Evolutionary conservation across 2,113 vertebrate species (phyloP), one percentile per base, ranked within the genome.

Genomic region (Pelodiscus sinensis): DNA sequence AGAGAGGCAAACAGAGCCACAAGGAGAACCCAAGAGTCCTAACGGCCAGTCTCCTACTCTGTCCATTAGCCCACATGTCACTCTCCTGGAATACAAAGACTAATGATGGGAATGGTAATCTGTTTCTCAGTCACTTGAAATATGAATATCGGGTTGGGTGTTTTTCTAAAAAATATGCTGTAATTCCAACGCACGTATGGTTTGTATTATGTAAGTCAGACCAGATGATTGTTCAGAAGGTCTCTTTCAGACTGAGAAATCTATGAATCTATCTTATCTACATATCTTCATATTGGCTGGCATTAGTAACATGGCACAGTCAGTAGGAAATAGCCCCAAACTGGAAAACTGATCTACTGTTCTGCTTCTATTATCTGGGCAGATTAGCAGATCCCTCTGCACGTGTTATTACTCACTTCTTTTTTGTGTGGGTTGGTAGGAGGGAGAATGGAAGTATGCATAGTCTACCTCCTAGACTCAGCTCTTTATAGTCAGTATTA

Each of bases 211-310:
- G 38, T 83, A 75, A 38, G 27, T 93, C 55, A 44, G 62, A 68
- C n/a, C 62, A 38, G 29, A 24, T 92, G 50, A 83, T 79, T 5
- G 11, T 60, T 60, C 51, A 60, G 82, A 92, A 79, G 75, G 18
- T 79, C 38, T 68, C n/a, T 82, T 89, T n/a, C 54, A 73, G 68
- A 38, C 62, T 65, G 73, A 18, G 25, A 60, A 87, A n/a, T 24
- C 31, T 86, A 38, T 68, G 38, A 87, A 79, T 38, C 3, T 0
- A 22, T 85, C n/a, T n/a, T n/a, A n/a, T n/a, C n/a, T n/a, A 73
- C 90, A 51, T 87, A 35, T 62, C 77, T 91, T 92, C 57, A 86
- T 18, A 82, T 86, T 71, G 91, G 82, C 65, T 90, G 50, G 71
- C 15, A 80, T 54, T 81, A 58, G 58, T 81, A 93, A 90, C 50